Percentiles rank a stretch among this genome's conserved stretches.
Evolutionary conservation across 2,888 invertebrate species (phyloP).

Genomic region (Galeopsomyia nigrocyanea): DNA sequence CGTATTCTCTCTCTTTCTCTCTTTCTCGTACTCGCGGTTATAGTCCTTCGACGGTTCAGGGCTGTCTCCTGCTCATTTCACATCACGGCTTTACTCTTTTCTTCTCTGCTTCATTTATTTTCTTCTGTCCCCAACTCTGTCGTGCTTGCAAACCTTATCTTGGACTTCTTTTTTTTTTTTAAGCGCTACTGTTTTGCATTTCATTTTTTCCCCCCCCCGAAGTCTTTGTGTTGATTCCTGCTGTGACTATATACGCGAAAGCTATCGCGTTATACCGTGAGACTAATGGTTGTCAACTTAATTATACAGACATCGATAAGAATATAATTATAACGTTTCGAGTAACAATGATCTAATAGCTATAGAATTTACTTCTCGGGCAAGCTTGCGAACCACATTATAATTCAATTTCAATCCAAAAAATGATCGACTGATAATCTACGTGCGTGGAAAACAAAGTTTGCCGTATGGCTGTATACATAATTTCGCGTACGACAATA

Average conservation of each 20-base stretch:
- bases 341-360: too few species aligned
- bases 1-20: conserved; percentile 7
- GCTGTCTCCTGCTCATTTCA: conserved; percentile 22
- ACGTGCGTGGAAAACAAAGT: too few species aligned
- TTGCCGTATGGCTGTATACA: too few species aligned
- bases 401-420: too few species aligned
- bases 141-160: conserved; percentile 2
- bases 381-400: too few species aligned
- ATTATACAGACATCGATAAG: too few species aligned
- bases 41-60: conserved; percentile 46
- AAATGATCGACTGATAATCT: too few species aligned
- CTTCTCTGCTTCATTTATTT: conserved; percentile 12
- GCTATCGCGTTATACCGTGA: conserved; percentile 9
- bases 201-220: background rate
- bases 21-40: conserved; percentile 16
- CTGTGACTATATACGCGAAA: conserved; percentile 9
- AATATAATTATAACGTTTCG: too few species aligned
- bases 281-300: too few species aligned
- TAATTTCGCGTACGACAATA: too few species aligned
- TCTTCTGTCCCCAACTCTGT: background rate
- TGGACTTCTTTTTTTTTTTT: conserved; percentile 16
- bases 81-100: background rate
- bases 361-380: too few species aligned
- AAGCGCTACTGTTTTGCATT: conserved; percentile 3
- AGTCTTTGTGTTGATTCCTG: conserved; percentile 37